Evolutionary conservation across 2,888 invertebrate species (phyloP), one percentile per base, ranked within the genome.

Genomic region (Aethes cnicana): DNA sequence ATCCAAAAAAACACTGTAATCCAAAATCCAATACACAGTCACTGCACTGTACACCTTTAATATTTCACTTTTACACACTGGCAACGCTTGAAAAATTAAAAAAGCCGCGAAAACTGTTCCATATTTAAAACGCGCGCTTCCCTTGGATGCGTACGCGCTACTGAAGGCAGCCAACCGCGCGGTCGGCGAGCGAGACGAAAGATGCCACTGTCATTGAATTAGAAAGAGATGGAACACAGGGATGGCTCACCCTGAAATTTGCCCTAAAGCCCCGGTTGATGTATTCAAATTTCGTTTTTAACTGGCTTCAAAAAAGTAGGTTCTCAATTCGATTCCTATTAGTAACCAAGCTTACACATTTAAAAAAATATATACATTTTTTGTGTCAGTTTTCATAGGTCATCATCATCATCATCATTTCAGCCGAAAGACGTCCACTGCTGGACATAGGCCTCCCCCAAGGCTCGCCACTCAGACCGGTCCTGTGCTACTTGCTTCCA

Each of bases 71-170:
- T 14, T 14, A 16, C 9, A 20, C 16, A 8, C 20, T 37, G 4
- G 18, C 17, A 28, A 9, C 28, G 47, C 53, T 55, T 23, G 44
- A 39, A 56, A 57, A 56, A 42, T 17, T 21, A 49, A 53, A 47
- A 56, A 64, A 56, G 63, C 42, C 77, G 80, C 77, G 70, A 77
- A 77, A 80, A 74, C 54, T 62, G 56, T 74, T 75, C 66, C 55
- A 76, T 71, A 62, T 63, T 72, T 62, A 62, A 48, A 71, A 76
- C 77, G 74, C 84, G 79, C 81, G 68, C 68, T 71, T 73, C 71
- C 61, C 64, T 64, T 72, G 72, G 66, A 69, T 72, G 85, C 87
- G 85, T 74, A 64, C 74, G 83, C 81, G 82, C 86, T 80, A 88
- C 88, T 87, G 81, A 74, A 62, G 65, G 69, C 74, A 70, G 66